Evolutionary conservation across 1,140 invertebrate genomes (phyloP).

Genomic region (Portunus trituberculatus): DNA sequence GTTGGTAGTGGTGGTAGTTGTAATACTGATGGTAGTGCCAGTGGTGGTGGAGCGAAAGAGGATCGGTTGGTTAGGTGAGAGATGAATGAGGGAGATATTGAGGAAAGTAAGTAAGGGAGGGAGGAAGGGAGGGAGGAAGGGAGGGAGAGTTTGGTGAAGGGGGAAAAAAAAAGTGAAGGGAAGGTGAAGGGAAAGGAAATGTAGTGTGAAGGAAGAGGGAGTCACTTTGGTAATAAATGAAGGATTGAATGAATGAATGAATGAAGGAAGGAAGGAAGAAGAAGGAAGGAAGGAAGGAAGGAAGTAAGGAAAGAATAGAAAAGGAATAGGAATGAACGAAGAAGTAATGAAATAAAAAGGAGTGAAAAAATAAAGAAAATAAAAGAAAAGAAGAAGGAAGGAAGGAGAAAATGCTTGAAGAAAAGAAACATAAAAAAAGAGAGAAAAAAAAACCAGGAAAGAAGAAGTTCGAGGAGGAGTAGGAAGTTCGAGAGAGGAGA

Average conservation of each 20-base stretch:
- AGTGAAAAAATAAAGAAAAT: too few species aligned
- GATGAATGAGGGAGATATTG: too few species aligned
- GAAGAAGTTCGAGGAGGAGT: not conserved
- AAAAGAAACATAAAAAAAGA: not conserved
- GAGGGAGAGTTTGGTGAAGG: too few species aligned
- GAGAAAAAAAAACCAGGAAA: not conserved
- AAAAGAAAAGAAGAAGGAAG: too few species aligned
- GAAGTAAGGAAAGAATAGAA: not conserved
- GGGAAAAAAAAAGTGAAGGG: not conserved
- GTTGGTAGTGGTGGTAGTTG: too few species aligned
- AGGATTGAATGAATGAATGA: not conserved
- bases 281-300: not conserved
- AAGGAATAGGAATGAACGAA: not conserved
- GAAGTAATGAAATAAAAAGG: too few species aligned
- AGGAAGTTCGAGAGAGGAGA: not conserved
- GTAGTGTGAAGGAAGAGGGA: not conserved
- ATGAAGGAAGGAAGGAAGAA: too few species aligned
- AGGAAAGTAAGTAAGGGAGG: too few species aligned
- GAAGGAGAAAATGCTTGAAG: not conserved
- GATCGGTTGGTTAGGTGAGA: not conserved
- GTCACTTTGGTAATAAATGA: too few species aligned
- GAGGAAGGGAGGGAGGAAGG: too few species aligned
- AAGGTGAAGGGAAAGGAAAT: too few species aligned
- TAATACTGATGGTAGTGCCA: not conserved
- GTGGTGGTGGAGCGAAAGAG: not conserved